These are phyloP conservation scores for Coptodon rendalli DNA, from an alignment of 2,113 vertebrate species.

Conservation along the genomic window DNA sequence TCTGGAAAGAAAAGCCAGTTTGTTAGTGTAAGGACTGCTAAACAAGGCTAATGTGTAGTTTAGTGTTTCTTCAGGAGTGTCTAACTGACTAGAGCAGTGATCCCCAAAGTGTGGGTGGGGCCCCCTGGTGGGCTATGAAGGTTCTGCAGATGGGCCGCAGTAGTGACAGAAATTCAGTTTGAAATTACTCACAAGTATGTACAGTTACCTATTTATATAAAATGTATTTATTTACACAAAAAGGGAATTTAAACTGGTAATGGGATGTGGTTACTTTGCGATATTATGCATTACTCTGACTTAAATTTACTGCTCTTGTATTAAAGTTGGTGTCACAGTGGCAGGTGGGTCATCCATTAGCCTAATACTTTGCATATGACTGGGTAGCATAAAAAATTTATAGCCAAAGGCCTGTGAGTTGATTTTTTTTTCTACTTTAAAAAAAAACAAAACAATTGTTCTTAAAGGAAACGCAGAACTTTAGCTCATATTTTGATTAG, in stretches of 20 bases:
- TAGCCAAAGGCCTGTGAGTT: neutral
- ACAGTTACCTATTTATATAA: neutral
- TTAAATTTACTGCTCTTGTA: neutral
- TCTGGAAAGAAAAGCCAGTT: conserved; percentile 57
- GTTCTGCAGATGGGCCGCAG: neutral
- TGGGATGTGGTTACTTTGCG: neutral
- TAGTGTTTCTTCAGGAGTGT: neutral
- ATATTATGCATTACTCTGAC: neutral
- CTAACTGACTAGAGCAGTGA: neutral
- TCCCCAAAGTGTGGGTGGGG: neutral
- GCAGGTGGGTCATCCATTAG: neutral
- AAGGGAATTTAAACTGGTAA: neutral
- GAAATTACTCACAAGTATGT: neutral
- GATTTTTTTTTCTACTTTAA: rapidly evolving
- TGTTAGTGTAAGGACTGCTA: neutral
- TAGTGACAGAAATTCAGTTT: neutral
- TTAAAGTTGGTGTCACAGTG: neutral
- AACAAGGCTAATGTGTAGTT: neutral
- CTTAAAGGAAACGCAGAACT: neutral
- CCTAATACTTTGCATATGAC: neutral
- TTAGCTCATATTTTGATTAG: neutral
- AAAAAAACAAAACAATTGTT: too few relatives aligned
- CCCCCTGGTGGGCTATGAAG: neutral
- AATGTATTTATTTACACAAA: neutral
- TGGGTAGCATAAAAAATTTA: neutral